Percentiles rank a stretch among this genome's conserved stretches.
These are phyloP conservation scores for Prolemur simus DNA, from an alignment of 2,113 vertebrate species.

Conservation along the genomic window DNA sequence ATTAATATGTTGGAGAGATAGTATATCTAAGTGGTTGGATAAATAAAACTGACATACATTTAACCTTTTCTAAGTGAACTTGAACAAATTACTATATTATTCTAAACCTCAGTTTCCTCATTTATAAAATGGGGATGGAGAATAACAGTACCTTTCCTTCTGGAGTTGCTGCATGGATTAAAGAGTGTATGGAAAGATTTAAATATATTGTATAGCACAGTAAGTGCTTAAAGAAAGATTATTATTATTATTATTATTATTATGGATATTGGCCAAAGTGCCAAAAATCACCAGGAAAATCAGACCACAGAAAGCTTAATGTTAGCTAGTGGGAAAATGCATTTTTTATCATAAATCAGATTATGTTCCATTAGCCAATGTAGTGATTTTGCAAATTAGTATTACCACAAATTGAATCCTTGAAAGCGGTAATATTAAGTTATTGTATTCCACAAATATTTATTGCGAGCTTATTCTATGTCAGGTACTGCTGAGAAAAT, in stretches of 20 bases:
- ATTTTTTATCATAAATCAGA: neutral
- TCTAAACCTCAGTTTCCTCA: neutral
- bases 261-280: neutral
- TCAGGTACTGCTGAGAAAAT: neutral
- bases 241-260: neutral
- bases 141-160: neutral
- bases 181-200: neutral
- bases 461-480: neutral
- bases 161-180: neutral
- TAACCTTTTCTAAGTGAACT: neutral
- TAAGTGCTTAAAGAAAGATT: neutral
- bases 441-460: neutral
- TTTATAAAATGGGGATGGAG: neutral
- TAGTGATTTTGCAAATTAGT: neutral
- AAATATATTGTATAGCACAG: neutral
- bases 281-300: neutral
- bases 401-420: neutral
- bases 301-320: neutral
- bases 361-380: neutral
- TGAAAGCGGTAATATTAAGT: neutral
- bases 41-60: neutral
- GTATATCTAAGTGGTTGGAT: neutral
- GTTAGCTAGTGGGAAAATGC: neutral
- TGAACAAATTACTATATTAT: neutral
- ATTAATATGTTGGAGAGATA: neutral